Evolutionary conservation across 2,113 vertebrate species (phyloP).

Genomic region (Hydrochoerus hydrochaeris): DNA sequence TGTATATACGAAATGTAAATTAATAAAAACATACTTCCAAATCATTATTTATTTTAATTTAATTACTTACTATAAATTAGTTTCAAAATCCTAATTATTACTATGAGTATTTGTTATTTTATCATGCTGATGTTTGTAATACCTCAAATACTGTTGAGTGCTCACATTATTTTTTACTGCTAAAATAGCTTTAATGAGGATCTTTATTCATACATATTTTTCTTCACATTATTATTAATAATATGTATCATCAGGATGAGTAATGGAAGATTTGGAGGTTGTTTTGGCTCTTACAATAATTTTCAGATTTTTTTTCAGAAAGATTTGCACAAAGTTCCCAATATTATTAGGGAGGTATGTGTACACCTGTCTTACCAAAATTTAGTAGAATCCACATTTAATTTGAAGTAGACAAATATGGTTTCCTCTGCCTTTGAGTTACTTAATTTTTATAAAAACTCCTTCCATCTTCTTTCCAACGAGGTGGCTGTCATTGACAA

Average conservation of each 20-base stretch:
- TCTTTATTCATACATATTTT: background rate
- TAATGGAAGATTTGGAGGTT: background rate
- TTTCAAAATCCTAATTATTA: slow-evolving; percentile 41
- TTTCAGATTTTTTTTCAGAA: background rate
- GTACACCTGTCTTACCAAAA: background rate
- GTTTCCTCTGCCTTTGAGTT: too few relatives aligned
- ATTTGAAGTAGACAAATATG: background rate
- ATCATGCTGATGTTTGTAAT: slow-evolving; percentile 1
- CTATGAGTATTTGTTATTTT: slow-evolving; percentile 53
- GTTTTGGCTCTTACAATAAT: slow-evolving; percentile 15
- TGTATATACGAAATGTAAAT: background rate
- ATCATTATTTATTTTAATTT: slow-evolving; percentile 24
- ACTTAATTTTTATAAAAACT: background rate
- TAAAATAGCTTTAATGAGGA: slow-evolving; percentile 53
- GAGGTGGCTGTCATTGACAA: background rate
- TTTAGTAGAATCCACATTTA: background rate
- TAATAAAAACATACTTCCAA: background rate
- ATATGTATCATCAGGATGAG: background rate
- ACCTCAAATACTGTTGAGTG: background rate
- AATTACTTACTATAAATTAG: background rate
- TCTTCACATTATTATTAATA: slow-evolving; percentile 48
- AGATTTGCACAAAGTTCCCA: background rate
- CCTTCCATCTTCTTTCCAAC: background rate
- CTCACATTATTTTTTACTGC: slow-evolving; percentile 20
- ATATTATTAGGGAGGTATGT: background rate